Conservation (phyloP, 2,888 invertebrate species). For the Macaria notata region DNA sequence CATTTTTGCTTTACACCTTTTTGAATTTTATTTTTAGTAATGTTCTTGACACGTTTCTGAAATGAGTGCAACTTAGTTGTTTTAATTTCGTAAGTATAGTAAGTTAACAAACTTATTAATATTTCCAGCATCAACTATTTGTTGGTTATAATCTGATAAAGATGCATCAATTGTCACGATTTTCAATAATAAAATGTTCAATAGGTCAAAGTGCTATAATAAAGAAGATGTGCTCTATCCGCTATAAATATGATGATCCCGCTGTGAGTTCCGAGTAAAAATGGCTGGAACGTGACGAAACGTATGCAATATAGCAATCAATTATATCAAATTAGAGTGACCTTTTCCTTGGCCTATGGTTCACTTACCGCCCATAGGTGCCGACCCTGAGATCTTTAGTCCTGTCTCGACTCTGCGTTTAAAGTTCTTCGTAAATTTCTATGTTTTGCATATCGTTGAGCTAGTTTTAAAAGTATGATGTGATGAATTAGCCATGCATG, state of each 20-base stretch:
- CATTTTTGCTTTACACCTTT: too few relatives aligned
- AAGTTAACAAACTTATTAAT: too few relatives aligned
- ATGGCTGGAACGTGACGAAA: constrained; percentile 21
- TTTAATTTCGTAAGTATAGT: too few relatives aligned
- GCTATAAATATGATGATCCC: constrained; percentile 8
- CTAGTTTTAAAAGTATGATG: too few relatives aligned
- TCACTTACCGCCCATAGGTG: constrained; percentile 16
- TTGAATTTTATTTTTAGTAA: too few relatives aligned
- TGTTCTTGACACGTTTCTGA: too few relatives aligned
- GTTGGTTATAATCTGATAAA: too few relatives aligned
- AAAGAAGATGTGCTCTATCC: constrained; percentile 13
- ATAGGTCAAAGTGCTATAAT: constrained; percentile 7
- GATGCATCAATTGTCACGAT: too few relatives aligned
- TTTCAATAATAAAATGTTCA: background rate
- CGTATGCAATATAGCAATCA: constrained; percentile 24
- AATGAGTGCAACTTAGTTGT: too few relatives aligned
- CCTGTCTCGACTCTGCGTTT: constrained; percentile 7
- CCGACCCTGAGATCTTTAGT: constrained; percentile 13
- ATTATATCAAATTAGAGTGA: constrained; percentile 25
- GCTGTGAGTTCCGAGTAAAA: constrained; percentile 19
- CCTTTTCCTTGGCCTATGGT: constrained; percentile 22
- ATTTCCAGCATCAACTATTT: too few relatives aligned
- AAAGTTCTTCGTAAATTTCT: background rate
- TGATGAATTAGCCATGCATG: too few relatives aligned
- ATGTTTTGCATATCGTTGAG: too few relatives aligned